A percentile compares a stretch with the other conserved stretches of the same genome.
These are phyloP conservation scores for Ameiurus melas DNA, from an alignment of 2,113 vertebrate genomes.

Conservation along the genomic window DNA sequence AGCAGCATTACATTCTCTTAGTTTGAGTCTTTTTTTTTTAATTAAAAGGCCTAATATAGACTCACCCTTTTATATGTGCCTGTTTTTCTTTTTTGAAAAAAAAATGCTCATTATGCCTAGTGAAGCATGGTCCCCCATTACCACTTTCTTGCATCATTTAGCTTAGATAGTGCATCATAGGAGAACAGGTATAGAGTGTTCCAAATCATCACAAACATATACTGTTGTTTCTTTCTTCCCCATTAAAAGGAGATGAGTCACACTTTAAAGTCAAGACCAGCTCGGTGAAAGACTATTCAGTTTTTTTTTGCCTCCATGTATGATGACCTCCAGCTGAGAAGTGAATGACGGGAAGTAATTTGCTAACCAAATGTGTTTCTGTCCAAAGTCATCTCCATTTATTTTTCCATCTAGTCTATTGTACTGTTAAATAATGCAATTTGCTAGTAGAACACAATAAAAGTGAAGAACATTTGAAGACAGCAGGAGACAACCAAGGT, in stretches of 20 bases:
- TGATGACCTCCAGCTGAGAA: constrained; percentile 15
- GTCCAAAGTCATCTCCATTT: constrained; percentile 13
- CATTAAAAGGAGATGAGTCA: constrained; percentile 39
- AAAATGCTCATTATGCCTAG: constrained; percentile 13
- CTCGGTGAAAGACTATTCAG: neutral
- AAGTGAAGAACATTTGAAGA: neutral
- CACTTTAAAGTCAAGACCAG: constrained; percentile 18
- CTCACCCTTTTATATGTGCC: neutral
- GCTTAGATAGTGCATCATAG: neutral
- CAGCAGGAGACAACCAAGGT: constrained; percentile 7
- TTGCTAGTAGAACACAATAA: constrained; percentile 30
- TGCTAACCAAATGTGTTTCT: constrained; percentile 37
- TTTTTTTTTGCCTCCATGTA: neutral
- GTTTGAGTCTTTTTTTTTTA: neutral
- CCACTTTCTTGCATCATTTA: constrained; percentile 22
- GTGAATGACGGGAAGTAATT: constrained; percentile 27
- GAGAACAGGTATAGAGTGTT: neutral
- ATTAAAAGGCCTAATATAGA: neutral
- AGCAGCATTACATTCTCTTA: neutral
- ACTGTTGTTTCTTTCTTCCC: neutral
- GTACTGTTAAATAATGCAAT: constrained; percentile 30
- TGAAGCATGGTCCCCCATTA: constrained; percentile 30
- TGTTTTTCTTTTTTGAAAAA: neutral
- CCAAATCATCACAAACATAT: neutral
- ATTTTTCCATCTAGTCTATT: constrained; percentile 20